Evolutionary conservation across 2,113 vertebrate species (phyloP), one percentile per base, ranked within the genome.

Genomic region (Felis chaus): DNA sequence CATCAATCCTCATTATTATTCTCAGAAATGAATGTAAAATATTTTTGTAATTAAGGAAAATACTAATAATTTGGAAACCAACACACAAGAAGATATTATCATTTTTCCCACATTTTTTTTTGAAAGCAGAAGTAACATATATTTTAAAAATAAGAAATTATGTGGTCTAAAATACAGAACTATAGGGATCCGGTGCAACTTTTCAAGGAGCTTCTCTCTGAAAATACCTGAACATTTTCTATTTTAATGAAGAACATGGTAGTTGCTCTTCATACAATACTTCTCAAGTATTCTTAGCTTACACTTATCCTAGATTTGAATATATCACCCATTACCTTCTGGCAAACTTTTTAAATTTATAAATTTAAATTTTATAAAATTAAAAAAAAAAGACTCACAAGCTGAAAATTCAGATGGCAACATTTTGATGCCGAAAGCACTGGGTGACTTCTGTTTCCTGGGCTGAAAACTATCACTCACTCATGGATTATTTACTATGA

Each of bases 1-100:
- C 18, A 85, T 76, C 69, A 68, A 68, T 61, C 1, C 15, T 91
- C 41, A 71, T 82, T 63, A 78, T 27, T 87, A 41, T 39, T 73
- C 1, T 88, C 9, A 41, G 41, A 93, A 82, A 83, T 91, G 27
- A 95, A 55, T 27, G 6, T 63, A 10, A n/a, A 79, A 83, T 73
- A 86, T 84, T 79, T 94, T 97, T 89, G 50, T 27, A 79, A 82
- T 79, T 78, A 55, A 7, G 31, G 63, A 63, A 57, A 92, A 84
- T 50, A 50, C 10, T 61, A 74, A 50, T 73, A 68, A 53, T 95
- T 89, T 80, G 16, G 76, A 97, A 95, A 81, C 78, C 45, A 82
- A 69, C 39, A 68, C 12, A 14, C 5, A 89, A 45, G 2, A 79
- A 6, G 18, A 16, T 55, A 66, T 45, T 45, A 66, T n/a, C 84